Base-by-base conservation (phyloP, 2,113 vertebrate species). In the Cathartes aura region DNA sequence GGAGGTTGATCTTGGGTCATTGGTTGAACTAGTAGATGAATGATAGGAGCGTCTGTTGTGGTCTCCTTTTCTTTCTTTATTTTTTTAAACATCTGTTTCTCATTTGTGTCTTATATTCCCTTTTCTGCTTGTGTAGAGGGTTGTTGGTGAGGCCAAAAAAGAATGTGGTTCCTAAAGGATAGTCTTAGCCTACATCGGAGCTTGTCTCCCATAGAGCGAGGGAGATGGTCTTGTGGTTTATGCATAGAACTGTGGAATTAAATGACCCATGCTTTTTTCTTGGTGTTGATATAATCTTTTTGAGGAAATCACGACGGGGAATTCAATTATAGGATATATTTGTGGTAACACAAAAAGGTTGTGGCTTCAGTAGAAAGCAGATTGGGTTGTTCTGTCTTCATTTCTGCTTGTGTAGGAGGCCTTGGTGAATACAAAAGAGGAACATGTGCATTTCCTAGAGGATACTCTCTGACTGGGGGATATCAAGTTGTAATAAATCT, bases 1-100 rank as follows among this genome's bases (percentile, higher is more conserved):
- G 55, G 53, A 85, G 91, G 93, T 94, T 97, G 93, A 95, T 96
- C 47, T 93, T 92, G 62, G 95, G 96, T 97, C 94, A 94, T 40
- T 43, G 5, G 9, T 63, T 89, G 81, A 96, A 89, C 53, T 52
- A 48, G 55, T 78, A 94, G 66, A 94, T n/a, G 67, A 82, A 84
- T 78, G 40, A 87, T 73, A 85, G 58, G 34, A 89, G 14, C 45
- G 50, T 62, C 53, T 86, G 18, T 67, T 84, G 45, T 80, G 40
- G 42, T 68, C 45, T 90, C 19, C 5, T 60, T 89, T 75, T 52
- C 11, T 42, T 62, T 18, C 4, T 43, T 15, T 22, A 32, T 3
- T 36, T 38, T 38, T 48, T 45, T 47, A 12, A 55, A 42, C 17
- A 29, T 29, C 1, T 88, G 30, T 70, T 89, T 82, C 64, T 87